A percentile compares a stretch with the other conserved stretches of the same genome.
Evolutionary conservation across 1,140 invertebrate species (phyloP).

Genomic region (Zeugodacus cucurbitae): DNA sequence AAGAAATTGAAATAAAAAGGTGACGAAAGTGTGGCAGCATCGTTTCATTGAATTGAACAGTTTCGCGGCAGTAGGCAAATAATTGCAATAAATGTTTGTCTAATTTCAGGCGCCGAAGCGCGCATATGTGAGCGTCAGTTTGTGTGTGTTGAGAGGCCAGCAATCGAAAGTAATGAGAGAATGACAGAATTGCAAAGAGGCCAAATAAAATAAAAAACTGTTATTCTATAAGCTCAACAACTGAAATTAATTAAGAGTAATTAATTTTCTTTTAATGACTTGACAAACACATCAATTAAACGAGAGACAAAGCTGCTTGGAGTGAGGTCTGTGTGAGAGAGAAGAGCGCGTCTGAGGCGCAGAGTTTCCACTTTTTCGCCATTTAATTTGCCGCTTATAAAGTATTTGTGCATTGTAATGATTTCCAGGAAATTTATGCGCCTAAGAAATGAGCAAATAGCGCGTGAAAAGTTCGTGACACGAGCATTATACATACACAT

Average conservation of each 20-base stretch:
- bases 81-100: no score
- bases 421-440: slow-evolving; percentile 9
- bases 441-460: neutral
- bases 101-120: neutral
- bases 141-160: neutral
- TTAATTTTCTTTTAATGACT: slow-evolving; percentile 65
- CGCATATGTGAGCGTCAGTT: neutral
- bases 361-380: no score
- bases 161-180: neutral
- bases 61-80: no score
- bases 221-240: neutral
- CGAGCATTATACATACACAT: neutral
- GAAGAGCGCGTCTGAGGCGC: neutral
- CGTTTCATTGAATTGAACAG: no score
- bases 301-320: neutral
- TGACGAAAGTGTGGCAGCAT: no score
- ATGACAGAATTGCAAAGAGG: neutral
- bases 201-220: neutral
- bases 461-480: neutral
- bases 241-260: slow-evolving; percentile 54
- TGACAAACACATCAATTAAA: slow-evolving; percentile 64
- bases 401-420: neutral
- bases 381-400: neutral
- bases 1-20: neutral
- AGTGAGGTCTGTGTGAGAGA: neutral